phyloP scores from a whole-genome alignment of 2,888 invertebrate genomes.

The Cybosia mesomella region DNA sequence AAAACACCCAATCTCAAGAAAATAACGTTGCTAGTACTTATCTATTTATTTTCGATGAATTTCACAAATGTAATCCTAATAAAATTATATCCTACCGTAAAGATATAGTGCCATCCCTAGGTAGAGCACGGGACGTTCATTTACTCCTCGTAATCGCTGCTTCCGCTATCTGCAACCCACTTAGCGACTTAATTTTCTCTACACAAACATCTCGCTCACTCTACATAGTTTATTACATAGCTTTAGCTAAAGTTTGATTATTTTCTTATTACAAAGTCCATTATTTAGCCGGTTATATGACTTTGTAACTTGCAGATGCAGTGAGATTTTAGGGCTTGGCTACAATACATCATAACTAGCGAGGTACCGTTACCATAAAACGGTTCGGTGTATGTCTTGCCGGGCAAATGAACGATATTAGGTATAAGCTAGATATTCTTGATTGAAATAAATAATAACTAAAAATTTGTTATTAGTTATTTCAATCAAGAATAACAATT shows the following conservation, averaged over 20 bases:
- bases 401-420: not conserved
- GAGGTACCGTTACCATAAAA: too few relatives aligned
- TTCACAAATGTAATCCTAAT: too few relatives aligned
- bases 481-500: too few relatives aligned
- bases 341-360: not conserved
- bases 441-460: too few relatives aligned
- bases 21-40: too few relatives aligned
- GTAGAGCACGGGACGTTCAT: constrained; percentile 62
- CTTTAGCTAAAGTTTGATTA: constrained; percentile 16
- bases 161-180: constrained; percentile 76
- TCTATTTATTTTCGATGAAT: too few relatives aligned
- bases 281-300: not conserved
- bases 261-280: constrained; percentile 13
- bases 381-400: not conserved
- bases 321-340: not conserved
- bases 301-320: not conserved
- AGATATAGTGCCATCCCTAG: constrained; percentile 56
- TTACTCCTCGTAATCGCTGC: constrained; percentile 72
- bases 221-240: constrained; percentile 28
- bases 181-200: constrained; percentile 67
- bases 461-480: too few relatives aligned
- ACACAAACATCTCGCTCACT: constrained; percentile 36
- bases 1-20: too few relatives aligned
- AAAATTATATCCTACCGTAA: too few relatives aligned
- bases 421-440: too few relatives aligned